Conservation (phyloP, 1,140 invertebrate genomes). For the Frieseomelitta varia region DNA sequence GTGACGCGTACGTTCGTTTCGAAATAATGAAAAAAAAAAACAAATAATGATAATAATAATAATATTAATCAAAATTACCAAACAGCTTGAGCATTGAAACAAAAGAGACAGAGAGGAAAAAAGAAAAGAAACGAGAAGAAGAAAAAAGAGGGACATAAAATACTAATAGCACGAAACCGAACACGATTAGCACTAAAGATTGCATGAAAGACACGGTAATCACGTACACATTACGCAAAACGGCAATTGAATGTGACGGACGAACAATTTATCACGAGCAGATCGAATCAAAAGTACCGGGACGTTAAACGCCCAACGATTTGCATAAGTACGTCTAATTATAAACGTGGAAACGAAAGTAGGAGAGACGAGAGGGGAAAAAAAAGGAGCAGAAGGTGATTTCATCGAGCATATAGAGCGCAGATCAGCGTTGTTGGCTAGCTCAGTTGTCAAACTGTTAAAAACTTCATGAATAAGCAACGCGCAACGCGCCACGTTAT, state of each 20-base stretch:
- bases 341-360: not conserved
- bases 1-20: not conserved
- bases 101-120: not conserved
- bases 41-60: too few species aligned
- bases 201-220: not conserved
- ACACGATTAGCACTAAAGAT: not conserved
- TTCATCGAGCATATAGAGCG: not conserved
- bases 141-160: not conserved
- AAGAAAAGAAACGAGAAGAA: not conserved
- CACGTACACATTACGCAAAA: not conserved
- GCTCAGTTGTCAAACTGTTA: constrained; percentile 7
- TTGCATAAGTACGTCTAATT: constrained; percentile 8
- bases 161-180: not conserved
- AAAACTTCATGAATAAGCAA: constrained; percentile 41
- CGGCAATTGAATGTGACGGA: not conserved
- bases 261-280: not conserved
- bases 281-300: not conserved
- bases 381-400: not conserved
- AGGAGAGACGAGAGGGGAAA: not conserved
- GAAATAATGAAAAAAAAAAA: not conserved
- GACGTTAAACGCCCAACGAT: not conserved
- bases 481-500: not conserved
- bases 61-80: not conserved
- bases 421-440: not conserved
- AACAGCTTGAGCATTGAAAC: not conserved